Conservation (phyloP, 2,888 invertebrate species). For the Sialis fuliginosa region DNA sequence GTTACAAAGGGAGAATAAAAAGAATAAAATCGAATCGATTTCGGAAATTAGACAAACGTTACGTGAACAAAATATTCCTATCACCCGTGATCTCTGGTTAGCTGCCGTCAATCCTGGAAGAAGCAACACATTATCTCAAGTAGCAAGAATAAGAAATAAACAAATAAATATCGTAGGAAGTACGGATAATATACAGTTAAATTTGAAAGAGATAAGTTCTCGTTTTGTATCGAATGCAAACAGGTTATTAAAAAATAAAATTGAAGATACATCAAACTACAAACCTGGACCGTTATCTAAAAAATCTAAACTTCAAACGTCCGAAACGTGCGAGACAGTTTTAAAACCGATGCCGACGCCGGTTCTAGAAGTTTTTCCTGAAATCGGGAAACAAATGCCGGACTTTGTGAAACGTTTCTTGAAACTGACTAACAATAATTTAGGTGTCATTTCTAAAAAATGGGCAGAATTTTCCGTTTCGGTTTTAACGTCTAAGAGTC, state of each 20-base stretch:
- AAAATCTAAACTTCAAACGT: slow-evolving; percentile 28
- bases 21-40: slow-evolving; percentile 20
- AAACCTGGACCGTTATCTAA: slow-evolving; percentile 37
- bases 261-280: slow-evolving; percentile 16
- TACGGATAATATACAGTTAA: neutral
- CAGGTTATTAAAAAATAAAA: neutral
- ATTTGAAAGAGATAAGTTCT: neutral
- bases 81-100: slow-evolving; percentile 21
- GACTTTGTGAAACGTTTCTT: slow-evolving; percentile 26
- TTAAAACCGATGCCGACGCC: slow-evolving; percentile 31
- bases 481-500: slow-evolving; percentile 23
- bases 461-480: slow-evolving; percentile 38
- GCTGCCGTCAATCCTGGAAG: slow-evolving; percentile 10
- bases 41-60: slow-evolving; percentile 25
- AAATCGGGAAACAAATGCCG: slow-evolving; percentile 28
- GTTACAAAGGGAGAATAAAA: slow-evolving; percentile 7
- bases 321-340: slow-evolving; percentile 28
- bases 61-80: slow-evolving; percentile 22
- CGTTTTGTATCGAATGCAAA: neutral
- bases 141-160: slow-evolving; percentile 7
- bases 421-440: slow-evolving; percentile 21
- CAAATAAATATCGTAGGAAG: slow-evolving; percentile 10
- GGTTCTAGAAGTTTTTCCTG: slow-evolving; percentile 29
- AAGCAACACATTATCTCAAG: slow-evolving; percentile 7
- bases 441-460: slow-evolving; percentile 27